These are phyloP conservation scores for Drosophila pachea DNA, from an alignment of 1,140 invertebrate genomes.

Conservation along the genomic window DNA sequence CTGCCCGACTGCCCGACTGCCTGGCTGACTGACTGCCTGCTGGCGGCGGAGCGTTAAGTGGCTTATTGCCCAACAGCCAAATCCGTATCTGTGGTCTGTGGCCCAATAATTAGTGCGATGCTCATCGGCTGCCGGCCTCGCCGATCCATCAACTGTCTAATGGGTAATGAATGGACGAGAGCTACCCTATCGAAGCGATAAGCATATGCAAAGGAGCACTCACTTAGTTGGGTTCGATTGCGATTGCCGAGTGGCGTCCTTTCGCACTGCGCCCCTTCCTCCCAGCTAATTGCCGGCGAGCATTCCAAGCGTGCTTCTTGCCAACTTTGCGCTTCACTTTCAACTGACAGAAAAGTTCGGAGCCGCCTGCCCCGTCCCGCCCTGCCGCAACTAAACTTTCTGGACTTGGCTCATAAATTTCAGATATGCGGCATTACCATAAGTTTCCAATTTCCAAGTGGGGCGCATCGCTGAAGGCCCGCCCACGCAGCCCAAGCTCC, in stretches of 20 bases:
- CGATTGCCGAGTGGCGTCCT: not conserved
- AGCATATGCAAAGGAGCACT: no score
- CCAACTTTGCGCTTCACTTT: conserved; percentile 56
- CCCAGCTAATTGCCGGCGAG: conserved; percentile 18
- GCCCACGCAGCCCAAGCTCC: conserved; percentile 51
- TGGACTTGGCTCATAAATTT: conserved; percentile 65
- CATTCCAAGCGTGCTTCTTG: conserved; percentile 19
- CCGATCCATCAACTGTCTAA: not conserved
- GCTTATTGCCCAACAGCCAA: conserved; percentile 35
- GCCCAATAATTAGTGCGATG: conserved; percentile 19
- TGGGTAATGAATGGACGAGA: no score
- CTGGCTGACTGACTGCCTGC: not conserved
- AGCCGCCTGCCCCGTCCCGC: not conserved
- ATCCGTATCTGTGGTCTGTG: conserved; percentile 14
- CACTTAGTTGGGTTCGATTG: not conserved
- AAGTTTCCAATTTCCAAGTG: conserved; percentile 54
- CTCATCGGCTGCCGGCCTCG: not conserved
- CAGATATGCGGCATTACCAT: conserved; percentile 61
- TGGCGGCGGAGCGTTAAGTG: conserved; percentile 40
- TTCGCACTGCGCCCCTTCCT: not conserved
- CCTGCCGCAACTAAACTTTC: conserved; percentile 37
- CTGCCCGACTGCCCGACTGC: not conserved
- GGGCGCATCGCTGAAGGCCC: conserved; percentile 20
- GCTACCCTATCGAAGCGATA: no score
- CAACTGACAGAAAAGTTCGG: conserved; percentile 41